Conservation (phyloP, 2,888 invertebrate genomes). For the Pachymerium ferrugineum region DNA sequence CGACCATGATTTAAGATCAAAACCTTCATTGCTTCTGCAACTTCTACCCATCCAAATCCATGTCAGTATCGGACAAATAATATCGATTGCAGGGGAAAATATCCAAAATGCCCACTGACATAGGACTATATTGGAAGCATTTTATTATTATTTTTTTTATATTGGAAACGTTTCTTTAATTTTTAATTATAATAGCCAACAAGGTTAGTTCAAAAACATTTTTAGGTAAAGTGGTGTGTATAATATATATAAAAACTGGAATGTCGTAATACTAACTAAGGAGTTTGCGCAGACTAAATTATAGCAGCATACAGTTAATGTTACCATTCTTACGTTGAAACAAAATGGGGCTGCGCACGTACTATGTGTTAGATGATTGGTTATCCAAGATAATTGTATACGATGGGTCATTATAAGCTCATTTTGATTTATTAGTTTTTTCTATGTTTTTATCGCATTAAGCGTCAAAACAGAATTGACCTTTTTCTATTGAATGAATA, state of each 20-base stretch:
- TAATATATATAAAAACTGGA: too few species aligned
- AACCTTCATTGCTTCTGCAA: neutral
- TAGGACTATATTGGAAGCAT: too few species aligned
- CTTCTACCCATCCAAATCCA: neutral
- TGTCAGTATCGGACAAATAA: neutral
- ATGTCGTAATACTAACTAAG: too few species aligned
- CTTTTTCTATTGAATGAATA: neutral
- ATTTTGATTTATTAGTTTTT: conserved; percentile 1
- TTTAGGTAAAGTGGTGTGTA: too few species aligned
- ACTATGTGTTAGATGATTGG: neutral
- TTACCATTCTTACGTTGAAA: too few species aligned
- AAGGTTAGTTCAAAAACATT: too few species aligned
- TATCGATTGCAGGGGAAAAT: neutral
- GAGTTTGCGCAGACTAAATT: too few species aligned
- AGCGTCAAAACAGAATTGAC: neutral
- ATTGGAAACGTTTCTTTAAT: too few species aligned
- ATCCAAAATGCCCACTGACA: neutral
- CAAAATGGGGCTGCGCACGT: too few species aligned
- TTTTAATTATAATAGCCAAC: too few species aligned
- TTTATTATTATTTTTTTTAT: too few species aligned
- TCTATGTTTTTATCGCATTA: neutral
- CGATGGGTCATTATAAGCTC: neutral
- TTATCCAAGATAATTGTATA: neutral
- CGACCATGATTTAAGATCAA: neutral
- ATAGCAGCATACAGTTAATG: too few species aligned